A percentile compares a stretch with the other conserved stretches of the same genome.
Conservation (phyloP, 2,888 invertebrate species). For the Ophonus ardosiacus region DNA sequence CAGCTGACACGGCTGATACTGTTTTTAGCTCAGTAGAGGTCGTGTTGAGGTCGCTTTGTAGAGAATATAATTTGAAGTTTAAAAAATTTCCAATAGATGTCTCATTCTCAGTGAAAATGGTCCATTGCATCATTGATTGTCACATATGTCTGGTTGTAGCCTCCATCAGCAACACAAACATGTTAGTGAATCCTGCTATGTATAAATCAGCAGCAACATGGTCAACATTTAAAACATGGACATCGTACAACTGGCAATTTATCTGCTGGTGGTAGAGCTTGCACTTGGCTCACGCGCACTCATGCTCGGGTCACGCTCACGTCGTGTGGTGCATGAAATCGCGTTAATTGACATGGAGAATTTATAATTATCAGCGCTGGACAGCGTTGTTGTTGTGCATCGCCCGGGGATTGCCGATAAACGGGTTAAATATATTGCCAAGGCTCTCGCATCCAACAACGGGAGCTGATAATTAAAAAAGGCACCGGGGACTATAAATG, state of each 20-base stretch:
- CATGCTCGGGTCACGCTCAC: not conserved
- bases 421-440: conserved; percentile 31
- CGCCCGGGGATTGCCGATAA: conserved; percentile 20
- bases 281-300: not conserved
- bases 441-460: not conserved
- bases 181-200: too few relatives aligned
- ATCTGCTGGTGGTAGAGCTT: not conserved
- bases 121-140: too few relatives aligned
- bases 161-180: too few relatives aligned
- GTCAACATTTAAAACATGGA: not conserved
- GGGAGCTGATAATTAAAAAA: not conserved
- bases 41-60: too few relatives aligned
- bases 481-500: not conserved
- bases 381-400: conserved; percentile 19
- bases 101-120: too few relatives aligned
- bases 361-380: conserved; percentile 55
- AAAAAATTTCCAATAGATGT: too few relatives aligned
- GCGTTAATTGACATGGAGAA: conserved; percentile 51
- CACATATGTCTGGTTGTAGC: too few relatives aligned
- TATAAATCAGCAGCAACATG: not conserved
- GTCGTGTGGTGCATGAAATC: conserved; percentile 48
- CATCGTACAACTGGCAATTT: not conserved
- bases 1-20: too few relatives aligned
- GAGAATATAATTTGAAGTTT: too few relatives aligned
- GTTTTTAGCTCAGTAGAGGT: too few relatives aligned